Conservation (phyloP, 2,797 vertebrate species). For the Carapus acus region DNA sequence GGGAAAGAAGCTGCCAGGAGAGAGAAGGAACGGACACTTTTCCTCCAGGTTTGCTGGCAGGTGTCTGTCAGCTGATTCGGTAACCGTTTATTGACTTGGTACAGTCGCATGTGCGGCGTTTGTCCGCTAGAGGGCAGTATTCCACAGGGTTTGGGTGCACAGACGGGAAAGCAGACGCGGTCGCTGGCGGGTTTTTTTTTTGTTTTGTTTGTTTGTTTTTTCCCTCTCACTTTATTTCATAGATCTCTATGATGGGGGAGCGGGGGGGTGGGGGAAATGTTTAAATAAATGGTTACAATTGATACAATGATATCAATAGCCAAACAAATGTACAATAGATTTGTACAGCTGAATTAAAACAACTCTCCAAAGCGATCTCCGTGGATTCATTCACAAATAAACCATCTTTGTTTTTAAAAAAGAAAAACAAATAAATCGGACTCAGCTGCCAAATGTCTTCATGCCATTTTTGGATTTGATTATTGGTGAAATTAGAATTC, state of each 20-base stretch:
- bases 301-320: background rate
- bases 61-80: background rate
- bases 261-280: too few relatives aligned
- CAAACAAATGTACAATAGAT: background rate
- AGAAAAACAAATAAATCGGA: background rate
- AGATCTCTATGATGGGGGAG: too few relatives aligned
- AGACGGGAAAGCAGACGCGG: background rate
- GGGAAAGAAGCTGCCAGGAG: too few relatives aligned
- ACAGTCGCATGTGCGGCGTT: background rate
- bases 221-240: conserved; percentile 2
- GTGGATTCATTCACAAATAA: background rate
- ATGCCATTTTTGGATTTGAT: conserved; percentile 12
- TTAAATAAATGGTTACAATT: too few relatives aligned
- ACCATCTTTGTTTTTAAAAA: too few relatives aligned
- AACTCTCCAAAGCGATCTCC: background rate
- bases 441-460: background rate
- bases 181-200: background rate
- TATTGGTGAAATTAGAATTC: too few relatives aligned
- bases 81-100: background rate
- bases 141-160: background rate
- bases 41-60: conserved; percentile 14
- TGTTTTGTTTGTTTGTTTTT: background rate
- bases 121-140: conserved; percentile 55
- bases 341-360: background rate
- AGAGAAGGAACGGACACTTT: background rate